A percentile compares a stretch with the other conserved stretches of the same genome.
Evolutionary conservation across 1,140 invertebrate genomes (phyloP).

Genomic region (Paraescarpia echinospica): DNA sequence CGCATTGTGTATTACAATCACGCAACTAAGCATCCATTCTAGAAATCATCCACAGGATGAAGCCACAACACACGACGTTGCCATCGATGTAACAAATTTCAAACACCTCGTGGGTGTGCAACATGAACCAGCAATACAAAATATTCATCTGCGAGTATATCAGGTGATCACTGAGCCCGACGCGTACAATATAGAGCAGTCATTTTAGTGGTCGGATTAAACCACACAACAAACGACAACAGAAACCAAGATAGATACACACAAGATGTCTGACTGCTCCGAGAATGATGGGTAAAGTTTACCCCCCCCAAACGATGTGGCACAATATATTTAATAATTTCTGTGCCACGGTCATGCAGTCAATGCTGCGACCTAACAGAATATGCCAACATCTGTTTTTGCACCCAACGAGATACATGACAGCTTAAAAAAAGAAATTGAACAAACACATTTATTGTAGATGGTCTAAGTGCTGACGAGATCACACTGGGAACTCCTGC

Average conservation of each 20-base stretch:
- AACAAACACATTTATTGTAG: not conserved
- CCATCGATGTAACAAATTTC: not conserved
- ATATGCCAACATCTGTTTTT: not conserved
- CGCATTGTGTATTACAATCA: not conserved
- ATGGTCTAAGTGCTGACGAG: not conserved
- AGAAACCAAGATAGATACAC: not conserved
- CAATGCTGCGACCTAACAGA: not conserved
- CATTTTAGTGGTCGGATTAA: not conserved
- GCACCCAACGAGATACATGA: not conserved
- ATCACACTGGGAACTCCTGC: not conserved
- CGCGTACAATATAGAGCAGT: not conserved
- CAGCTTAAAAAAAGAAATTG: not conserved
- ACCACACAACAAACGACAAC: not conserved
- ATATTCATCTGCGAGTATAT: not conserved
- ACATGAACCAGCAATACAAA: not conserved
- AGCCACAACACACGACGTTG: not conserved
- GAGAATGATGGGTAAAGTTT: not conserved
- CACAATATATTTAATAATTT: not conserved
- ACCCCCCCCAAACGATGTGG: not conserved
- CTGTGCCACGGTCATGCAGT: not conserved
- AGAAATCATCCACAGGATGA: not conserved
- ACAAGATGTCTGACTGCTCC: not conserved
- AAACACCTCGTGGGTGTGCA: not conserved
- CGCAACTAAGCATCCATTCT: not conserved
- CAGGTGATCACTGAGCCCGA: not conserved